These are phyloP conservation scores for Congeria kusceri DNA, from an alignment of 2,888 invertebrate species.

Conservation along the genomic window DNA sequence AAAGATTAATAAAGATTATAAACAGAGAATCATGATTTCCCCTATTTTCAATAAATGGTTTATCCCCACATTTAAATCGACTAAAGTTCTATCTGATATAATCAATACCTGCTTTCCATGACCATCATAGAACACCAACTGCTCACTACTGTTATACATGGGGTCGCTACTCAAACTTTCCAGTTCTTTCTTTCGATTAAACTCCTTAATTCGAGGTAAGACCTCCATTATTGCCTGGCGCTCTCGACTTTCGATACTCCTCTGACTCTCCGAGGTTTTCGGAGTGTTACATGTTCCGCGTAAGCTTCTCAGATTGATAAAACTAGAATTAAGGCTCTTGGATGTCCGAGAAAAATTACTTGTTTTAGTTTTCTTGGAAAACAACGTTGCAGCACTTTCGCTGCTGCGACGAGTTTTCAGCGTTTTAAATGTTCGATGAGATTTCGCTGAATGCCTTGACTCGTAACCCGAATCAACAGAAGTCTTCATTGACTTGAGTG, in stretches of 20 bases:
- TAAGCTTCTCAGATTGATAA: too few relatives aligned
- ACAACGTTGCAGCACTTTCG: background rate
- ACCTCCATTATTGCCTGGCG: conserved; percentile 34
- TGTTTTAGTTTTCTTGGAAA: conserved; percentile 19
- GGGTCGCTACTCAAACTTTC: conserved; percentile 18
- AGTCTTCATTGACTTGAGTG: background rate
- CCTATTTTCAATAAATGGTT: too few relatives aligned
- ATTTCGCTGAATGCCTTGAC: conserved; percentile 23
- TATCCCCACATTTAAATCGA: too few relatives aligned
- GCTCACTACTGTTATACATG: conserved; percentile 35
- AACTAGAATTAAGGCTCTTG: background rate
- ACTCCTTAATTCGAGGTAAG: conserved; percentile 43
- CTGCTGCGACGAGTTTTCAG: conserved; percentile 18
- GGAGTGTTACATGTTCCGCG: background rate
- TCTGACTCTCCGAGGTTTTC: conserved; percentile 14
- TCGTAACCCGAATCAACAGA: conserved; percentile 17
- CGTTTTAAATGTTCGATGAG: conserved; percentile 23
- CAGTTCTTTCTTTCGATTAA: conserved; percentile 26
- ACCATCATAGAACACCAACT: conserved; percentile 36
- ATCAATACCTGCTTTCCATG: conserved; percentile 33
- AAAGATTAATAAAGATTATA: too few relatives aligned
- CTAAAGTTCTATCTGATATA: too few relatives aligned
- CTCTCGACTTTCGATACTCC: conserved; percentile 7
- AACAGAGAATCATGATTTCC: too few relatives aligned
- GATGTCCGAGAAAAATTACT: background rate